phyloP scores from a whole-genome alignment of 2,113 vertebrate genomes.

The Hyaena hyaena region DNA sequence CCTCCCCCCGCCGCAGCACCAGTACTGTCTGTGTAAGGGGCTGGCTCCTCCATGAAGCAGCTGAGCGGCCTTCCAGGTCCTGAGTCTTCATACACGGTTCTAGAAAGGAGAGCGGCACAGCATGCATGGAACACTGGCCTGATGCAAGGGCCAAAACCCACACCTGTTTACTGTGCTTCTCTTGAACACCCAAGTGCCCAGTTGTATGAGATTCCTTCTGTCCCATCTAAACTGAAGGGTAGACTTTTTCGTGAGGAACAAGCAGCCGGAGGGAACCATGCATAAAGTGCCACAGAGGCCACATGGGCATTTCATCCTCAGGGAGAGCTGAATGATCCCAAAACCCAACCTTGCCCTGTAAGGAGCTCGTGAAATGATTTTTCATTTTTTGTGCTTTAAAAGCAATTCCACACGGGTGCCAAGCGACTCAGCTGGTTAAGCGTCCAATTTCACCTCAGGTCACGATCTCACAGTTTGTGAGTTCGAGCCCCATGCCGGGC shows the following conservation, averaged over 20 bases:
- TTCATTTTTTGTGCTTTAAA: conserved; percentile 40
- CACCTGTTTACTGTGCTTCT: neutral
- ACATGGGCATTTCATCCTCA: rapidly evolving
- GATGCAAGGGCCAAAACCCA: neutral
- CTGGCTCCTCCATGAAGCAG: conserved; percentile 96
- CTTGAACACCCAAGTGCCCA: neutral
- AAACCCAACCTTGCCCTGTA: neutral
- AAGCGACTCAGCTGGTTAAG: no score
- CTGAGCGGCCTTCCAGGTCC: conserved; percentile 92
- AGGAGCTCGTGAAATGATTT: neutral
- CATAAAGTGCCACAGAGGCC: neutral
- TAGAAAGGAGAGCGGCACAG: conserved; percentile 78
- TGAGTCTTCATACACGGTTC: conserved; percentile 94
- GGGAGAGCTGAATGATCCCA: rapidly evolving
- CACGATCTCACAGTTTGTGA: no score
- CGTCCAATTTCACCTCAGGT: no score
- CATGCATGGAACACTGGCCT: rapidly evolving
- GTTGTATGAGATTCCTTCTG: neutral
- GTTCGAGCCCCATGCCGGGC: no score
- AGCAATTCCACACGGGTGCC: neutral
- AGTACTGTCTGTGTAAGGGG: conserved; percentile 93
- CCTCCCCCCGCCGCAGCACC: conserved; percentile 94
- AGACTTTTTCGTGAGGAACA: neutral
- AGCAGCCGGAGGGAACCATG: neutral
- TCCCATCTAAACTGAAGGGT: neutral